Conservation (phyloP, 2,113 vertebrate species). For the Phrynocephalus versicolor region DNA sequence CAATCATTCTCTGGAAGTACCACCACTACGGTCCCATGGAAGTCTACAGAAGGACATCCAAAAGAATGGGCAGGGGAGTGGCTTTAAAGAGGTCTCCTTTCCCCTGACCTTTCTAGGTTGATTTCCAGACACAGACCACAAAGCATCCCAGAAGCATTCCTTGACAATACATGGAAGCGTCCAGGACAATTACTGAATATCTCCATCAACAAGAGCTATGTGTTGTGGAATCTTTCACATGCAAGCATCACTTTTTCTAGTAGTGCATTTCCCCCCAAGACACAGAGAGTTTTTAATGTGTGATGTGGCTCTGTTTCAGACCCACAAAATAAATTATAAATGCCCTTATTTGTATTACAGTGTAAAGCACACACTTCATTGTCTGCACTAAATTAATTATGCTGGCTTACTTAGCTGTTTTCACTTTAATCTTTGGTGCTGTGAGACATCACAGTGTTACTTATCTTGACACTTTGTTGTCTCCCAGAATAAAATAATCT, state of each 20-base stretch:
- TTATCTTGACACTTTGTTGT: constrained; percentile 6
- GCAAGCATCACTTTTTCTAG: neutral
- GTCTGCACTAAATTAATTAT: constrained; percentile 17
- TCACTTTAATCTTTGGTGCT: constrained; percentile 16
- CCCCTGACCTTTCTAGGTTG: neutral
- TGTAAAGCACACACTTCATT: neutral
- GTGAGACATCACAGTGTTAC: constrained; percentile 11
- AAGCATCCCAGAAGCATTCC: neutral
- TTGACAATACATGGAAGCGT: neutral
- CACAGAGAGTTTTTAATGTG: neutral
- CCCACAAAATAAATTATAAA: neutral
- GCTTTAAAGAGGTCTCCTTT: neutral
- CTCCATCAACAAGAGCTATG: neutral
- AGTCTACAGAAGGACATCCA: neutral
- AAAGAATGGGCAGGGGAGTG: neutral
- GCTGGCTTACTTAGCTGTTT: neutral
- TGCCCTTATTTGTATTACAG: constrained; percentile 1
- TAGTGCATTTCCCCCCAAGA: neutral
- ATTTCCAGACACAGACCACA: too few relatives aligned
- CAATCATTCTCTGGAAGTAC: neutral
- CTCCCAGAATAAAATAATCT: neutral
- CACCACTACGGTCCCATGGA: neutral
- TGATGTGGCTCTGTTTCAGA: neutral
- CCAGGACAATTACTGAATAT: neutral
- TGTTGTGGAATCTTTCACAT: neutral